These are phyloP conservation scores for Thamnophis sirtalis DNA, from an alignment of 2,113 vertebrate genomes.

Conservation along the genomic window DNA sequence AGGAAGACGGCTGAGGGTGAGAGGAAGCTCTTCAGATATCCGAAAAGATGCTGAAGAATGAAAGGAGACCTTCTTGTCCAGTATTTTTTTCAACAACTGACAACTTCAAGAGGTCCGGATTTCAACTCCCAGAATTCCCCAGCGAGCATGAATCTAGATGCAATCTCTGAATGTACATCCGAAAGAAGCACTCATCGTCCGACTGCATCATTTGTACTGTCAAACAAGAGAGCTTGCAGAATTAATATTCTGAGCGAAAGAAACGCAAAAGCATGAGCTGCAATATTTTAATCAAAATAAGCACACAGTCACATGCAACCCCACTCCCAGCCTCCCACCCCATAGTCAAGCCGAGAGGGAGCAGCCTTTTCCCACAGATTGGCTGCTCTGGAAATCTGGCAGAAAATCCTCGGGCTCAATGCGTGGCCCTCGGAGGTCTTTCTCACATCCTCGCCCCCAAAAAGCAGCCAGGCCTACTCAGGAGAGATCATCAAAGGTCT, in stretches of 20 bases:
- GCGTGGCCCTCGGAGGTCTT: not conserved
- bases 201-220: not conserved
- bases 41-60: not conserved
- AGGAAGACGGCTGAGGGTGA: not conserved
- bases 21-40: not conserved
- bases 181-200: not conserved
- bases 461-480: not conserved
- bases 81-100: not conserved
- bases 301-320: not conserved
- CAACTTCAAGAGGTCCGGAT: not conserved
- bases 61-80: not conserved
- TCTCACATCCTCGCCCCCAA: not conserved
- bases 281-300: not conserved
- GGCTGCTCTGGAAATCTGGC: not conserved
- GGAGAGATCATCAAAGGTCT: constrained; percentile 37
- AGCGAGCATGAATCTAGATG: not conserved
- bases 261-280: not conserved
- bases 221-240: not conserved
- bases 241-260: not conserved
- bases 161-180: not conserved
- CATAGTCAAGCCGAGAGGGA: not conserved
- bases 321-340: not conserved
- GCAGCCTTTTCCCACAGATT: not conserved
- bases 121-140: not conserved
- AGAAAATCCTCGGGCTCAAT: not conserved